A percentile compares a stretch with the other conserved stretches of the same genome.
These are phyloP conservation scores for Chrysomallon squamiferum DNA, from an alignment of 1,140 invertebrate species.

Conservation along the genomic window DNA sequence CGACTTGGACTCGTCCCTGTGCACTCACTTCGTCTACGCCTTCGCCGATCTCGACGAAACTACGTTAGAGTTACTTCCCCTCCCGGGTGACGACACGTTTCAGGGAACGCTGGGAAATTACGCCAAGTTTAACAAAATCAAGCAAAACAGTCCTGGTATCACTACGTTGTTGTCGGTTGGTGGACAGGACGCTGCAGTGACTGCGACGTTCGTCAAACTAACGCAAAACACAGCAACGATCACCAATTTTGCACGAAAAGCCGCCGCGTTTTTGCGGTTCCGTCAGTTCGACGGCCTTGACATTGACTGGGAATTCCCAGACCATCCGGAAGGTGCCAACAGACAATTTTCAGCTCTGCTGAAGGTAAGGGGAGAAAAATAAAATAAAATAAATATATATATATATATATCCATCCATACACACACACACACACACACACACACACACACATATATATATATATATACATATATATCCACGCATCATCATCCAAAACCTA, in stretches of 20 bases:
- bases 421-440: no score
- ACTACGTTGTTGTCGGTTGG: conserved; percentile 40
- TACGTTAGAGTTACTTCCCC: conserved; percentile 13
- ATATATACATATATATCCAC: no score
- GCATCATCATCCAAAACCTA: no score
- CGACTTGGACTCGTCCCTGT: conserved; percentile 84
- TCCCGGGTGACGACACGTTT: conserved; percentile 33
- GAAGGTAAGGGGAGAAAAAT: conserved; percentile 11
- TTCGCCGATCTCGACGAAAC: conserved; percentile 75
- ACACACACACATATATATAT: no score
- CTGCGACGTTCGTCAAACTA: conserved; percentile 14
- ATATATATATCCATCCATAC: no score
- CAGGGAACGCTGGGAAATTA: background rate
- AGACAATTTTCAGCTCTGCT: conserved; percentile 19
- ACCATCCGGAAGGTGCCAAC: conserved; percentile 19
- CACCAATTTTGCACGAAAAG: conserved; percentile 48
- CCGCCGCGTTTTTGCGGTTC: conserved; percentile 86
- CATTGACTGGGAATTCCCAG: conserved; percentile 56
- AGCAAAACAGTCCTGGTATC: conserved; percentile 84
- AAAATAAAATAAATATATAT: background rate
- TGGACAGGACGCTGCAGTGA: conserved; percentile 18
- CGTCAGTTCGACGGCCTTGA: conserved; percentile 66
- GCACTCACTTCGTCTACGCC: conserved; percentile 92
- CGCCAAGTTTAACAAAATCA: conserved; percentile 70
- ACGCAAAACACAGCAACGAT: conserved; percentile 16